Percentiles rank a stretch among this genome's conserved stretches.
These are phyloP conservation scores for Leptopilina drosophilae DNA, from an alignment of 2,888 invertebrate species.

Conservation along the genomic window DNA sequence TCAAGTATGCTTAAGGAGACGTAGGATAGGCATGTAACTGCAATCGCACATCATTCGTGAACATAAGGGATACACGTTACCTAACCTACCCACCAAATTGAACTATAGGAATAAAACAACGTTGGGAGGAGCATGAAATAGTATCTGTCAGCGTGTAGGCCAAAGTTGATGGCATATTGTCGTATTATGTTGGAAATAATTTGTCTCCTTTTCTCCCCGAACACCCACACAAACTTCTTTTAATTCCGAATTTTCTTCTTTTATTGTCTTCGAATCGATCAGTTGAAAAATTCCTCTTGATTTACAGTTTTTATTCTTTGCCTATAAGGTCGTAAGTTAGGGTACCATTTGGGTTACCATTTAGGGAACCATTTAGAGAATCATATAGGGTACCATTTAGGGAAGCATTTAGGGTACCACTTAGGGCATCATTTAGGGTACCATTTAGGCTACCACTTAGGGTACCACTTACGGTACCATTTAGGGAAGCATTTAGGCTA, in stretches of 20 bases:
- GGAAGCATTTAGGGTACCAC: too few relatives aligned
- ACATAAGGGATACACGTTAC: conserved; percentile 23
- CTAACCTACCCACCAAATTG: conserved; percentile 51
- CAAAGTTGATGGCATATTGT: conserved; percentile 72
- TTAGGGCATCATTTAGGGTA: too few relatives aligned
- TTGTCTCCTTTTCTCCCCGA: conserved; percentile 64
- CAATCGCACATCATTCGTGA: background rate
- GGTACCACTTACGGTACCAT: too few relatives aligned
- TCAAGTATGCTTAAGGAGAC: conserved; percentile 21
- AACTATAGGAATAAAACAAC: conserved; percentile 1
- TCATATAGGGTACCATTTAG: too few relatives aligned
- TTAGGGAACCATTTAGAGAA: too few relatives aligned
- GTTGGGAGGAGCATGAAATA: conserved; percentile 62
- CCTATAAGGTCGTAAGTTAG: too few relatives aligned
- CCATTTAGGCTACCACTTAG: too few relatives aligned
- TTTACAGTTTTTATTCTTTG: too few relatives aligned
- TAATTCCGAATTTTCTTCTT: background rate
- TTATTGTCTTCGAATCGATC: background rate
- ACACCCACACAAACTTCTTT: conserved; percentile 60
- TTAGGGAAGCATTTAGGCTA: too few relatives aligned
- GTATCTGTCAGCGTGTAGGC: conserved; percentile 68
- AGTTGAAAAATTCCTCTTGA: too few relatives aligned
- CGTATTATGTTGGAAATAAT: conserved; percentile 67
- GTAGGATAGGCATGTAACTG: conserved; percentile 30
- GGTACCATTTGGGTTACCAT: too few relatives aligned